Conservation (phyloP, 2,113 vertebrate genomes). For the Salminus brasiliensis region DNA sequence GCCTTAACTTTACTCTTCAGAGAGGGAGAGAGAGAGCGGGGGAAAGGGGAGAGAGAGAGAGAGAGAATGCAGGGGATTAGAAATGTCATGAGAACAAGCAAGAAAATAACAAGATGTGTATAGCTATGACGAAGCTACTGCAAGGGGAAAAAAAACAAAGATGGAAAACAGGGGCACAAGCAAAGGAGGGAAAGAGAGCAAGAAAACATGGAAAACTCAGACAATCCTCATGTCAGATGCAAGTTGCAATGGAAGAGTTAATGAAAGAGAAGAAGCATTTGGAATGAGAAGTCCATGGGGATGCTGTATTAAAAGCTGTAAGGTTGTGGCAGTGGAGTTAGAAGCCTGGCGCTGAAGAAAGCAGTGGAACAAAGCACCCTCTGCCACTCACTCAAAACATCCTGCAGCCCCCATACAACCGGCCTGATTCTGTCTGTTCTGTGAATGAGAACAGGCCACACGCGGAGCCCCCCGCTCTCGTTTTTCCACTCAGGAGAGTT, state of each 20-base stretch:
- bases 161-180: neutral
- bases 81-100: conserved; percentile 28
- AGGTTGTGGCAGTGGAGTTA: conserved; percentile 32
- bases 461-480: conserved; percentile 7
- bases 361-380: conserved; percentile 23
- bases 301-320: conserved; percentile 44
- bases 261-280: conserved; percentile 33
- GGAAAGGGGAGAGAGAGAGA: too few relatives aligned
- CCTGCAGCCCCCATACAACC: conserved; percentile 1
- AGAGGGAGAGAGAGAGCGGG: conserved; percentile 21
- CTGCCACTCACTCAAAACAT: conserved; percentile 27
- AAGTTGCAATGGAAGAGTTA: conserved; percentile 13
- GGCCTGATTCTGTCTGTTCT: conserved; percentile 1
- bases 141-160: neutral
- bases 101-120: conserved; percentile 23
- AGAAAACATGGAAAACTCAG: conserved; percentile 9
- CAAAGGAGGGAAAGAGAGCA: neutral
- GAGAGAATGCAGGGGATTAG: neutral
- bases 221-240: conserved; percentile 4
- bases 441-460: conserved; percentile 6
- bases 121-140: conserved; percentile 27
- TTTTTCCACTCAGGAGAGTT: neutral
- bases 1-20: conserved; percentile 31
- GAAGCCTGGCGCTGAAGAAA: conserved; percentile 14
- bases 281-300: conserved; percentile 22